phyloP scores from a whole-genome alignment of 2,888 invertebrate genomes.

The Amphipoea oculea region DNA sequence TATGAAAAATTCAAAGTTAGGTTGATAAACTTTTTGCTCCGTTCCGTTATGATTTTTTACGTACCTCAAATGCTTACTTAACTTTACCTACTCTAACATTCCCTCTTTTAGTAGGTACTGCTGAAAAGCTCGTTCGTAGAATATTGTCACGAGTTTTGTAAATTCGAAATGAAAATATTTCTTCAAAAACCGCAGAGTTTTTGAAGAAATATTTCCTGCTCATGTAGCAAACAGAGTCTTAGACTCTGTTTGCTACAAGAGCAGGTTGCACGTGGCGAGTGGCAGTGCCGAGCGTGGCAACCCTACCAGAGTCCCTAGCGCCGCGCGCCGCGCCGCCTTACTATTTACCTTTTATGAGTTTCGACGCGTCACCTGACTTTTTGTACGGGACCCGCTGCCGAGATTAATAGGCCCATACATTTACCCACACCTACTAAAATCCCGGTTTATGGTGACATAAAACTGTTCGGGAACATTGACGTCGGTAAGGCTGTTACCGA shows the following conservation, averaged over 20 bases:
- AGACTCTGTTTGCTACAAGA: not conserved
- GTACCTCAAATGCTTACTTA: not conserved
- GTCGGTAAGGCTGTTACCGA: conserved; percentile 17
- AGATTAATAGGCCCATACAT: conserved; percentile 50
- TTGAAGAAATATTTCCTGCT: too few relatives aligned
- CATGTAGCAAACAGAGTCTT: too few relatives aligned
- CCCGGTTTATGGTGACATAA: conserved; percentile 55
- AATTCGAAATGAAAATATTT: not conserved
- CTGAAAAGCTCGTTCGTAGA: not conserved
- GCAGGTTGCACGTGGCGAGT: not conserved
- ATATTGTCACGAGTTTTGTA: not conserved
- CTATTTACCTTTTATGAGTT: conserved; percentile 65
- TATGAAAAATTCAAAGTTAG: conserved; percentile 10
- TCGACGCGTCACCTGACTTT: conserved; percentile 59
- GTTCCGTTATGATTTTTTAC: not conserved
- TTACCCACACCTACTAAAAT: conserved; percentile 40
- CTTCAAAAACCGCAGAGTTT: not conserved
- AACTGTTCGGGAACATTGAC: conserved; percentile 53
- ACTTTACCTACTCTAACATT: not conserved
- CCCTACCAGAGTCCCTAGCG: not conserved
- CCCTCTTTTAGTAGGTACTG: not conserved
- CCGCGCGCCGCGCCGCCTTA: conserved; percentile 2
- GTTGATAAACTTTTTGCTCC: not conserved
- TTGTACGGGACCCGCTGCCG: conserved; percentile 22
- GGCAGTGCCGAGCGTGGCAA: not conserved